phyloP scores from a whole-genome alignment of 2,113 vertebrate genomes.

The Oxyruncus cristatus region DNA sequence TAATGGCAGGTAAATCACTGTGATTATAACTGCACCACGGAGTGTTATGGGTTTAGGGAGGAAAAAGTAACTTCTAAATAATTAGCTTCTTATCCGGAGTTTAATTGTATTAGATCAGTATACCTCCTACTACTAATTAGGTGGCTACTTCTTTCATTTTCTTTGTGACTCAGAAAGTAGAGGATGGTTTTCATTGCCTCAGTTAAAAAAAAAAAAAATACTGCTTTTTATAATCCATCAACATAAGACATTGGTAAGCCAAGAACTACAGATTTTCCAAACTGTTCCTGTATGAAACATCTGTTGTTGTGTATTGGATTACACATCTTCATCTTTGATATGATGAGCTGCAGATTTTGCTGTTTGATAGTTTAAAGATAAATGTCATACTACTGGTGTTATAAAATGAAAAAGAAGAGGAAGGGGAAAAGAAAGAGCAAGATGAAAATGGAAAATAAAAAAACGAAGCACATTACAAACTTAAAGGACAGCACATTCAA shows the following conservation, averaged over 20 bases:
- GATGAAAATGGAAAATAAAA: background rate
- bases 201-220: background rate
- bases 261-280: background rate
- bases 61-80: background rate
- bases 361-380: background rate
- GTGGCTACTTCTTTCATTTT: background rate
- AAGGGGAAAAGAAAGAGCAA: background rate
- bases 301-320: background rate
- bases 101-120: background rate
- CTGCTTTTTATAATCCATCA: background rate
- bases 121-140: background rate
- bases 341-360: background rate
- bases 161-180: background rate
- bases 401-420: background rate
- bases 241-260: background rate
- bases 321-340: background rate
- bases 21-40: background rate
- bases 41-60: background rate
- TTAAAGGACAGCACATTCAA: background rate
- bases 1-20: background rate
- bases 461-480: background rate
- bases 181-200: background rate
- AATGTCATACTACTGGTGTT: background rate
- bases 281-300: background rate
- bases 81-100: background rate